phyloP scores from a whole-genome alignment of 2,113 vertebrate species.

The Caretta caretta region DNA sequence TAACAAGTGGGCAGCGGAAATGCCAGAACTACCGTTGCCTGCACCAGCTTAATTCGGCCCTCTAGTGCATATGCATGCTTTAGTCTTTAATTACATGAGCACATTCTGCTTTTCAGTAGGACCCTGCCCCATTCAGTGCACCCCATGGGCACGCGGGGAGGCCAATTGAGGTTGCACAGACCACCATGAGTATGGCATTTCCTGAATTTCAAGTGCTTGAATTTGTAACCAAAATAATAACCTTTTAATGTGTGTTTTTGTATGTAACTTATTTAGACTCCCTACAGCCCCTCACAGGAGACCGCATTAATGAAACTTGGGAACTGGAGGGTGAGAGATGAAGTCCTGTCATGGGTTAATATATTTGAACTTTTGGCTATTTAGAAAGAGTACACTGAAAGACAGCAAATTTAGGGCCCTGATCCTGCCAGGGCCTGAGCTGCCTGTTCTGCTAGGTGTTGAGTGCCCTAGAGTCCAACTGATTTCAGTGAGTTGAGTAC shows the following conservation, averaged over 20 bases:
- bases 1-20: neutral
- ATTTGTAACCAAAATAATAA: neutral
- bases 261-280: neutral
- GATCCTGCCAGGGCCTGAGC: neutral
- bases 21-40: neutral
- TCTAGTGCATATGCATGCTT: neutral
- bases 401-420: rapidly evolving
- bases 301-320: neutral
- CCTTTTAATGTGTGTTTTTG: neutral
- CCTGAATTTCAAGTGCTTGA: neutral
- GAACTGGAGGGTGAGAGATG: neutral
- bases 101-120: neutral
- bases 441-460: rapidly evolving
- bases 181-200: neutral
- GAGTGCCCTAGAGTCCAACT: neutral
- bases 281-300: neutral
- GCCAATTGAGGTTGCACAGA: neutral
- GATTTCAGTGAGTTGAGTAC: neutral
- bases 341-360: neutral
- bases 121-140: neutral
- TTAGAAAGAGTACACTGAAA: neutral
- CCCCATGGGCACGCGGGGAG: rapidly evolving
- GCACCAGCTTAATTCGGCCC: neutral
- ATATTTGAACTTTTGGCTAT: neutral
- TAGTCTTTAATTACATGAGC: neutral